phyloP scores from a whole-genome alignment of 2,888 invertebrate genomes.

The Trachelus troglodyta region DNA sequence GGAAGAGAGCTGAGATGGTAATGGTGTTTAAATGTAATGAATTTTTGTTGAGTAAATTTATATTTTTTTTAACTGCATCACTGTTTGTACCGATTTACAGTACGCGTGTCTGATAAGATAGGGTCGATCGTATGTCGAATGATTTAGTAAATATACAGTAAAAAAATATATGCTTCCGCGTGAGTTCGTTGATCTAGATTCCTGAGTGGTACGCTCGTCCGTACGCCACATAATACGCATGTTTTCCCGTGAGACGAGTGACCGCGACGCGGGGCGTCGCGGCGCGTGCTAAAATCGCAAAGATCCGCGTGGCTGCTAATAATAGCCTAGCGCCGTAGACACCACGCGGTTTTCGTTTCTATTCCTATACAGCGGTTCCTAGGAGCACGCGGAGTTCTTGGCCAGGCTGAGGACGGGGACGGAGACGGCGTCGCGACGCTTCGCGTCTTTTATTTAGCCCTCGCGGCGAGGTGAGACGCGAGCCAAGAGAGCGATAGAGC shows the following conservation, averaged over 20 bases:
- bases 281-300: constrained; percentile 48
- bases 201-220: background rate
- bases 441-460: background rate
- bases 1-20: background rate
- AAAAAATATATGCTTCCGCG: background rate
- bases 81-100: background rate
- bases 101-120: background rate
- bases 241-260: constrained; percentile 11
- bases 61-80: background rate
- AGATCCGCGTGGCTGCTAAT: constrained; percentile 63
- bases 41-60: background rate
- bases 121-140: background rate
- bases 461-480: background rate
- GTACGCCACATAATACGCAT: constrained; percentile 10
- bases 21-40: background rate
- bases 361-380: constrained; percentile 49
- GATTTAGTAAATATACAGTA: background rate
- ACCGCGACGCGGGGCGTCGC: constrained; percentile 12
- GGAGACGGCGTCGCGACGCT: background rate
- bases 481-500: background rate
- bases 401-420: constrained; percentile 19
- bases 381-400: constrained; percentile 33
- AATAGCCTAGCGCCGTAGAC: constrained; percentile 59
- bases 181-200: constrained; percentile 29
- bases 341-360: constrained; percentile 61